Percentiles rank a stretch among this genome's conserved stretches.
These are phyloP conservation scores for Scomber scombrus DNA, from an alignment of 2,113 vertebrate genomes.

Conservation along the genomic window DNA sequence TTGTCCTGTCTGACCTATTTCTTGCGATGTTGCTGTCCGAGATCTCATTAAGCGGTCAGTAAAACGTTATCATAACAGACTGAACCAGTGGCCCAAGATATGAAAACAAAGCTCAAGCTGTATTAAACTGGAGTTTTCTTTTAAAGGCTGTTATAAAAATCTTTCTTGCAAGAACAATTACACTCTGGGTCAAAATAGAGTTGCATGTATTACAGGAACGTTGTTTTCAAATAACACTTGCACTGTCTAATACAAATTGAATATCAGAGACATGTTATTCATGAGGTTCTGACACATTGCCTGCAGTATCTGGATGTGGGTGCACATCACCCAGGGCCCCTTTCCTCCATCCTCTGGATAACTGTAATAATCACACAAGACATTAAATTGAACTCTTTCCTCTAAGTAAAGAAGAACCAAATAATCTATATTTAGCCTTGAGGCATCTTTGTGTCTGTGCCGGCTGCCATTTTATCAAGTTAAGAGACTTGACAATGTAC, in stretches of 20 bases:
- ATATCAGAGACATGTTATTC: slow-evolving; percentile 8
- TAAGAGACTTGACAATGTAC: slow-evolving; percentile 31
- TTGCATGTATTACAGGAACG: neutral
- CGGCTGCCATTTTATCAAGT: slow-evolving; percentile 29
- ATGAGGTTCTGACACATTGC: slow-evolving; percentile 14
- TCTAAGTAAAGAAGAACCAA: slow-evolving; percentile 27
- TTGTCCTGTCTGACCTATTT: neutral
- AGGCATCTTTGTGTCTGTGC: slow-evolving; percentile 30
- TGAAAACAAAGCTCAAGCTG: slow-evolving; percentile 2
- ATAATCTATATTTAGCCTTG: slow-evolving; percentile 42
- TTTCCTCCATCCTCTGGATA: slow-evolving; percentile 27
- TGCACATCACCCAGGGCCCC: neutral
- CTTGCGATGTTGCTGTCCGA: neutral
- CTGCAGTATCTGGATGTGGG: slow-evolving; percentile 23
- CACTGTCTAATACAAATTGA: neutral
- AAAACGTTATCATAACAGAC: neutral
- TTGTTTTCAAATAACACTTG: slow-evolving; percentile 17
- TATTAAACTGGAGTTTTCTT: neutral
- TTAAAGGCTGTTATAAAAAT: neutral
- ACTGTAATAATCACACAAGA: slow-evolving; percentile 45
- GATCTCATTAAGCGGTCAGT: neutral
- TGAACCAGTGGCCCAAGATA: neutral
- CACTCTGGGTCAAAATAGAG: neutral
- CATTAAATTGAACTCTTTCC: slow-evolving; percentile 26
- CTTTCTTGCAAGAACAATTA: no score